Percentiles rank a stretch among this genome's conserved stretches.
phyloP scores from a whole-genome alignment of 2,113 vertebrate genomes.

The Gambusia holbrooki region DNA sequence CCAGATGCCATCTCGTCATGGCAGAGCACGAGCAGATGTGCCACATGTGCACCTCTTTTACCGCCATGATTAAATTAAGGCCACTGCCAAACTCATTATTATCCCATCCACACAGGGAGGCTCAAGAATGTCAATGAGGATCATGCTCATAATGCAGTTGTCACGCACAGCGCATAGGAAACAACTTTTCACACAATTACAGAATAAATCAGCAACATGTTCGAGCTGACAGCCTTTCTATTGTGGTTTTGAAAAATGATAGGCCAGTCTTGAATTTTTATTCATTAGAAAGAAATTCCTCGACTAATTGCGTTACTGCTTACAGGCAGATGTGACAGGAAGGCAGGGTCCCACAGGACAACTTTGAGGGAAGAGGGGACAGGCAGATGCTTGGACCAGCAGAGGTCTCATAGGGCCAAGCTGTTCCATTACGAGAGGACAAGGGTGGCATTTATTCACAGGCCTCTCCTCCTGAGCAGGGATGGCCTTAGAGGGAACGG shows the following conservation, averaged over 20 bases:
- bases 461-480: constrained; percentile 57
- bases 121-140: constrained; percentile 65
- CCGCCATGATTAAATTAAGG: constrained; percentile 70
- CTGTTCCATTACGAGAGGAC: constrained; percentile 74
- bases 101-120: constrained; percentile 57
- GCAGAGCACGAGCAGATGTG: constrained; percentile 65
- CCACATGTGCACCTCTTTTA: constrained; percentile 64
- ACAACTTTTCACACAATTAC: constrained; percentile 38
- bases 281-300: constrained; percentile 52
- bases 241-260: constrained; percentile 27
- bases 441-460: constrained; percentile 77
- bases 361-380: constrained; percentile 30
- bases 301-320: constrained; percentile 54
- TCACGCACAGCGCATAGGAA: constrained; percentile 19
- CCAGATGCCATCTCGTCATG: constrained; percentile 27
- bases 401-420: constrained; percentile 72
- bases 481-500: constrained; percentile 39
- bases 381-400: constrained; percentile 67
- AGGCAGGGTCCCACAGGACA: constrained; percentile 47
- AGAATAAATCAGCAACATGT: constrained; percentile 28
- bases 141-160: constrained; percentile 41
- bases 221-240: constrained; percentile 13
- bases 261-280: constrained; percentile 37
- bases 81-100: constrained; percentile 67
- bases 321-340: constrained; percentile 56